These are phyloP conservation scores for Mythimna albipuncta DNA, from an alignment of 2,888 invertebrate genomes.

Conservation along the genomic window DNA sequence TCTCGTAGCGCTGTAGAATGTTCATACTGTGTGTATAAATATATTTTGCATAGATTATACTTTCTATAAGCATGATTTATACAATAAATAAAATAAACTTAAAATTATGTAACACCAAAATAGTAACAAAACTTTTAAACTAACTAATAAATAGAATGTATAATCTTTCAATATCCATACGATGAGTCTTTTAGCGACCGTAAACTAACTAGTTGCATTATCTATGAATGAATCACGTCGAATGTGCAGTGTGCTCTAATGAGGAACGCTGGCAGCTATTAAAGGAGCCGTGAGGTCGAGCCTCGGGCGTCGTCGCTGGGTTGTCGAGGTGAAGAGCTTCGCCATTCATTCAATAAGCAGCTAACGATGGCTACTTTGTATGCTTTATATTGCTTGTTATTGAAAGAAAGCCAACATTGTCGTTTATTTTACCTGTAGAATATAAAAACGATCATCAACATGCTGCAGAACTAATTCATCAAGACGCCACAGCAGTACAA, in stretches of 20 bases:
- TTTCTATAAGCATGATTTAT: too few relatives aligned
- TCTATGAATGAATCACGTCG: constrained; percentile 27
- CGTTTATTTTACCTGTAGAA: constrained; percentile 8
- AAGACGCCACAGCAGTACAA: not conserved
- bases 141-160: not conserved
- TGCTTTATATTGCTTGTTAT: constrained; percentile 32
- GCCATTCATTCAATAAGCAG: constrained; percentile 15
- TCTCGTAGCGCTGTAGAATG: not conserved
- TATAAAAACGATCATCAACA: not conserved
- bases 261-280: constrained; percentile 14
- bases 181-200: not conserved
- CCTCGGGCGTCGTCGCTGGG: constrained; percentile 1
- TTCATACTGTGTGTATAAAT: too few relatives aligned
- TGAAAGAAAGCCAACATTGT: constrained; percentile 35
- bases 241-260: constrained; percentile 9
- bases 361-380: constrained; percentile 14
- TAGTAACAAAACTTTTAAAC: too few relatives aligned
- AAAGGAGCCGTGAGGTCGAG: constrained; percentile 8
- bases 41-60: too few relatives aligned
- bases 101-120: too few relatives aligned
- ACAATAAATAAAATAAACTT: too few relatives aligned
- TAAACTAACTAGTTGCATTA: constrained; percentile 26
- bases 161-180: not conserved
- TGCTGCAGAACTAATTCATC: not conserved
- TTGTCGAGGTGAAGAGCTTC: constrained; percentile 11